phyloP scores from a whole-genome alignment of 2,113 vertebrate species.

The Hemicordylus capensis region DNA sequence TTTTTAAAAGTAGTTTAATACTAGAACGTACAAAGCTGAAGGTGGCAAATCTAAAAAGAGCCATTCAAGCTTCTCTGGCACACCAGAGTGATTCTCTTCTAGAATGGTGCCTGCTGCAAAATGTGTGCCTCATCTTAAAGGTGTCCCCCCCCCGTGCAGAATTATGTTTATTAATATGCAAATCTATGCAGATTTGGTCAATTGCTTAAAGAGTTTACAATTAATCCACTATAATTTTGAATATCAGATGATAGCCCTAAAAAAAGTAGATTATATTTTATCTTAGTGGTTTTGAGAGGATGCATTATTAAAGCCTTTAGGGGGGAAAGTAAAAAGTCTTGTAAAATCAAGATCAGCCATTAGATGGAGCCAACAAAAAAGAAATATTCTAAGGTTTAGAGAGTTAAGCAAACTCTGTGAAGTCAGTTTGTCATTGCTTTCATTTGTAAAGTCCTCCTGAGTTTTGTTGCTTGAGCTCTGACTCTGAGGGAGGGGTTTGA shows the following conservation, averaged over 20 bases:
- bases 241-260: neutral
- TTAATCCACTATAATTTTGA: neutral
- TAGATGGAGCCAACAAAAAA: slow-evolving; percentile 76
- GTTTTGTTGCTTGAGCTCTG: neutral
- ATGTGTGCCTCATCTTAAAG: too few species aligned
- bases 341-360: slow-evolving; percentile 63
- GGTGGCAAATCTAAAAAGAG: too few species aligned
- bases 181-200: neutral
- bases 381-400: slow-evolving; percentile 31
- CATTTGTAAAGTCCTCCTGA: neutral
- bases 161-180: neutral
- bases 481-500: too few species aligned
- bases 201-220: neutral
- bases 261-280: neutral
- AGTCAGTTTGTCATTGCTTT: neutral
- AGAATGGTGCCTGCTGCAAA: too few species aligned
- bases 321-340: slow-evolving; percentile 35
- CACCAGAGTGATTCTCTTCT: too few species aligned
- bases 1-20: neutral
- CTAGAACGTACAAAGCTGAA: too few species aligned
- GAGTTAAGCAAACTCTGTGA: neutral
- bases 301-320: neutral
- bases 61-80: too few species aligned
- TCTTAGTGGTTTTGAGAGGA: neutral
- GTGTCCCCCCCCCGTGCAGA: neutral